A percentile compares a stretch with the other conserved stretches of the same genome.
These are phyloP conservation scores for Microcebus griseorufus DNA, from an alignment of 2,113 vertebrate species.

Conservation along the genomic window DNA sequence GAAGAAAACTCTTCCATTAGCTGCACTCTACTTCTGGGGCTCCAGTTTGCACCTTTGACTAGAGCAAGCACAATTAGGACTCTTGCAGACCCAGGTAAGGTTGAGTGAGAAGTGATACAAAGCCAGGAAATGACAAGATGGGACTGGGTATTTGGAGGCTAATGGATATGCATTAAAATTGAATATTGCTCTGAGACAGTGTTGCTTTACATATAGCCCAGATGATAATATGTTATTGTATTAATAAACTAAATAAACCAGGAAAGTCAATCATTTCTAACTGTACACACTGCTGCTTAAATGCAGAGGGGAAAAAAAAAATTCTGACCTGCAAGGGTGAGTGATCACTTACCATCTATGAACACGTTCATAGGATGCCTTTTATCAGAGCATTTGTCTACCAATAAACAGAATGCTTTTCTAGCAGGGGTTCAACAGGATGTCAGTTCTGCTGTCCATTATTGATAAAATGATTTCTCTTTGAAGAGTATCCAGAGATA, in stretches of 20 bases:
- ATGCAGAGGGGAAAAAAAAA: conserved; percentile 45
- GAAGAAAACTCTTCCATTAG: background rate
- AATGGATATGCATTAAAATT: background rate
- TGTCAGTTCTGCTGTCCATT: background rate
- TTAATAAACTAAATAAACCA: conserved; percentile 60
- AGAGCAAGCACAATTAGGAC: background rate
- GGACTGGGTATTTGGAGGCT: background rate
- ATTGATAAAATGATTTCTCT: background rate
- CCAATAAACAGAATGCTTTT: background rate
- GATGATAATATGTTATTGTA: background rate
- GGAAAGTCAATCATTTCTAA: conserved; percentile 71
- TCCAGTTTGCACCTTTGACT: rapidly evolving
- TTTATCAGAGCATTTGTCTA: background rate
- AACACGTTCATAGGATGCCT: background rate
- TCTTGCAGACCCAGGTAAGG: background rate
- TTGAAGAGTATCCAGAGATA: background rate
- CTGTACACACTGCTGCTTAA: conserved; percentile 51
- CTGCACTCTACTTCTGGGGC: rapidly evolving
- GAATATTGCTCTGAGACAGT: background rate
- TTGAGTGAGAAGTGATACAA: too few relatives aligned
- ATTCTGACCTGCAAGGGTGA: background rate
- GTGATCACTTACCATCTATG: background rate
- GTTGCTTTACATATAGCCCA: background rate
- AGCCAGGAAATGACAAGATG: background rate
- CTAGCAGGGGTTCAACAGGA: background rate